phyloP scores from a whole-genome alignment of 2,888 invertebrate species.

The Drosophila prolongata region DNA sequence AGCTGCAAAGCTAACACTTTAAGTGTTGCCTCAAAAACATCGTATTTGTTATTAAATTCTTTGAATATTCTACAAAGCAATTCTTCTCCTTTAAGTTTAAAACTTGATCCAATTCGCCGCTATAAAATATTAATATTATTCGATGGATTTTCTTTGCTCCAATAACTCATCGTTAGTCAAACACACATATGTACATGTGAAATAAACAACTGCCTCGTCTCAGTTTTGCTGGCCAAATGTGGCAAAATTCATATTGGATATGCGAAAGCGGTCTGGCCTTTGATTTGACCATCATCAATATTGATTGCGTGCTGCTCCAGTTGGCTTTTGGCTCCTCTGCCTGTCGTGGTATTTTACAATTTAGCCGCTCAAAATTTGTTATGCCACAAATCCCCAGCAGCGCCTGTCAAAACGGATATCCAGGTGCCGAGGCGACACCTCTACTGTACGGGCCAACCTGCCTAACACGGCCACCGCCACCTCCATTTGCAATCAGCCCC shows the following conservation, averaged over 20 bases:
- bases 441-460: conserved; percentile 12
- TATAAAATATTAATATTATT: neutral
- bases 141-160: neutral
- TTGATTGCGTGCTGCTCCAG: conserved; percentile 54
- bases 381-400: conserved; percentile 74
- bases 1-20: too few species aligned
- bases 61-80: too few species aligned
- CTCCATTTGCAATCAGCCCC: conserved; percentile 60
- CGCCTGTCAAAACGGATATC: conserved; percentile 61
- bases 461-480: conserved; percentile 28
- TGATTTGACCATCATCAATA: conserved; percentile 64
- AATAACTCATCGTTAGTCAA: neutral
- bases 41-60: too few species aligned
- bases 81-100: too few species aligned
- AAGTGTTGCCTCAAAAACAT: too few species aligned
- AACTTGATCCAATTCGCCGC: neutral
- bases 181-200: too few species aligned
- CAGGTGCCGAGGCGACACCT: conserved; percentile 49
- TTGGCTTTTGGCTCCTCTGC: neutral
- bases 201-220: too few species aligned
- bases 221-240: conserved; percentile 16
- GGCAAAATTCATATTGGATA: conserved; percentile 17
- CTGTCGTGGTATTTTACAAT: conserved; percentile 52
- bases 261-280: conserved; percentile 32
- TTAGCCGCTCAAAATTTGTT: conserved; percentile 45